phyloP scores from a whole-genome alignment of 2,113 vertebrate genomes.

The Trematocara zebra region DNA sequence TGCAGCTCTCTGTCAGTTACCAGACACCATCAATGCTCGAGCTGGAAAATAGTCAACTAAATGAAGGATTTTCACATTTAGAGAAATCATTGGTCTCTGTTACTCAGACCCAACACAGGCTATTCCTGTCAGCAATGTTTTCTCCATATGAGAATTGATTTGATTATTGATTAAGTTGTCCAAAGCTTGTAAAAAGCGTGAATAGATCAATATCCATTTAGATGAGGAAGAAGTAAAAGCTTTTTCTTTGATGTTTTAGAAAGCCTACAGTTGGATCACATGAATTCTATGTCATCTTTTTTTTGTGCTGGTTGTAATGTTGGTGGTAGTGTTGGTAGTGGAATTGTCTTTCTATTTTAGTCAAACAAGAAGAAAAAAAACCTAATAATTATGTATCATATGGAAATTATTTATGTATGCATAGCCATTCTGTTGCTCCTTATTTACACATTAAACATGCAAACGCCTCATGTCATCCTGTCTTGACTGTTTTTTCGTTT shows the following conservation, averaged over 20 bases:
- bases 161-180: conserved; percentile 54
- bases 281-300: neutral
- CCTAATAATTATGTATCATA: neutral
- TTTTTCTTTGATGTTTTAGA: conserved; percentile 13
- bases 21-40: conserved; percentile 1
- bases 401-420: neutral
- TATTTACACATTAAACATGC: neutral
- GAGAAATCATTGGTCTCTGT: neutral
- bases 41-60: neutral
- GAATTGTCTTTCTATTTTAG: neutral
- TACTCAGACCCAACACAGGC: neutral
- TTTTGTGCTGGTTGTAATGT: neutral
- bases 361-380: neutral
- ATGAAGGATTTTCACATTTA: conserved; percentile 18
- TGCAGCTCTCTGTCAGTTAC: neutral
- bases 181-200: conserved; percentile 45
- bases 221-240: conserved; percentile 20
- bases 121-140: conserved; percentile 34
- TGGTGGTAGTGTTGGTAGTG: neutral
- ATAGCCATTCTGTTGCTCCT: too few relatives aligned
- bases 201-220: conserved; percentile 52
- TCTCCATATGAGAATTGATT: conserved; percentile 48
- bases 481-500: neutral
- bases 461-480: neutral
- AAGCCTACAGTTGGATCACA: neutral